Evolutionary conservation across 2,797 vertebrate species (phyloP).

Genomic region (Premnoplex brunnescens): DNA sequence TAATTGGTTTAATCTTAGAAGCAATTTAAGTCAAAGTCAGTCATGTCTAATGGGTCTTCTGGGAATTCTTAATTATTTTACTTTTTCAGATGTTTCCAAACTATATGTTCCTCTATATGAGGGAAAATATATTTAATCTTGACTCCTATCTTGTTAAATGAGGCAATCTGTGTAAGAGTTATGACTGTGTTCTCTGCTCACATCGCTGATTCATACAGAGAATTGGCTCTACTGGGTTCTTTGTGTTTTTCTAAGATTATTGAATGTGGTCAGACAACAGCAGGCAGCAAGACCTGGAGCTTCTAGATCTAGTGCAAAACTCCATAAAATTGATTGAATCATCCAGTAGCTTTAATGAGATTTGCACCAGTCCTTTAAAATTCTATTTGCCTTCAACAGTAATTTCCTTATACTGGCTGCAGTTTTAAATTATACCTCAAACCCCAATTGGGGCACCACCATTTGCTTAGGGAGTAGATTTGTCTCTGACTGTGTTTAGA

Average conservation of each 20-base stretch:
- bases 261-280: not conserved
- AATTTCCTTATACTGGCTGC: not conserved
- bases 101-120: constrained; percentile 1
- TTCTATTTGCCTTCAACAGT: not conserved
- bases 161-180: constrained; percentile 50
- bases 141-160: constrained; percentile 42
- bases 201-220: not conserved
- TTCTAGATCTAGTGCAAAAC: not conserved
- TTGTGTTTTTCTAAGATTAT: not conserved
- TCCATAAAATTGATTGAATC: not conserved
- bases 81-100: constrained; percentile 41
- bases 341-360: not conserved
- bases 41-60: not conserved
- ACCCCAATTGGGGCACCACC: not conserved
- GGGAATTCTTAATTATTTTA: constrained; percentile 45
- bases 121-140: constrained; percentile 49
- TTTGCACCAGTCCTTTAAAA: not conserved
- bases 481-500: not conserved
- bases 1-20: constrained; percentile 19
- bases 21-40: constrained; percentile 29
- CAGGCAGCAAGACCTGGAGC: not conserved
- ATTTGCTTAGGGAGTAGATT: not conserved
- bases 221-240: not conserved
- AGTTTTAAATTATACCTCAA: not conserved
- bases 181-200: not conserved